Evolutionary conservation across 2,113 vertebrate species (phyloP).

Genomic region (Oryctolagus cuniculus): mOryCun1.1 NC_091441.1:11279001-11279500

Average conservation of each 20-base stretch:
- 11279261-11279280: not conserved
- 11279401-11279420: not conserved
- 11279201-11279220: not conserved
- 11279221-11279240: not conserved
- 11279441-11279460: not conserved
- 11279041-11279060: too few relatives aligned
- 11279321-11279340: not conserved
- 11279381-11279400: not conserved
- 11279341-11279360: not conserved
- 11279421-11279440: not conserved
- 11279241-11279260: not conserved
- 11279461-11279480: not conserved
- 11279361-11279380: not conserved
- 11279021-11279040: not conserved
- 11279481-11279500: constrained; percentile 59
- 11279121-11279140: not conserved
- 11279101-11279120: not conserved
- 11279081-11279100: not conserved
- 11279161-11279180: not conserved
- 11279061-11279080: not conserved
- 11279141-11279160: too few relatives aligned
- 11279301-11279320: not conserved
- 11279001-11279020: not conserved
- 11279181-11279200: not conserved
- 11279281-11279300: not conserved